phyloP scores from a whole-genome alignment of 2,797 vertebrate species.

The Lophotriccus pileatus region DNA sequence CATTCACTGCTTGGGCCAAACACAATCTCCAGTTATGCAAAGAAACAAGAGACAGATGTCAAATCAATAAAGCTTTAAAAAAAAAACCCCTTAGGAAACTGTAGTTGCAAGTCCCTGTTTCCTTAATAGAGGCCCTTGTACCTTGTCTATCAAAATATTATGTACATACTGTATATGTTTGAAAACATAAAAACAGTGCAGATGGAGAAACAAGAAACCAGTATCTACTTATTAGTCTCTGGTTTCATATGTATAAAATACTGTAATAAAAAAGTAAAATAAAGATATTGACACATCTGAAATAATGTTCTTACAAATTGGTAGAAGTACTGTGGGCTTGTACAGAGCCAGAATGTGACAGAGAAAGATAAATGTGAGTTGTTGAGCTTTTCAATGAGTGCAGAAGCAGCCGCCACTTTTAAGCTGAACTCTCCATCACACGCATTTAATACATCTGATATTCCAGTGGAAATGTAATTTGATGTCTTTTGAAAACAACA shows the following conservation, averaged over 20 bases:
- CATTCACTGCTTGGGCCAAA: neutral
- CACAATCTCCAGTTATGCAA: neutral
- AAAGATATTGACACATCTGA: neutral
- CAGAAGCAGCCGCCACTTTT: neutral
- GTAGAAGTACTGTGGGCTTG: neutral
- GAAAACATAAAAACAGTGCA: neutral
- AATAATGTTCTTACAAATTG: neutral
- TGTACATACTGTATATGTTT: neutral
- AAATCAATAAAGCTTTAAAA: neutral
- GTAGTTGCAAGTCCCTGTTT: neutral
- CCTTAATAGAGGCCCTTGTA: neutral
- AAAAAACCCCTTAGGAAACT: neutral
- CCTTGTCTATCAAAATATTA: neutral
- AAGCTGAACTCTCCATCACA: conserved; percentile 15
- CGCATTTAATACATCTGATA: neutral
- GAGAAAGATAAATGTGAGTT: neutral
- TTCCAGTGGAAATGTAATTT: conserved; percentile 12
- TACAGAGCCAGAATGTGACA: neutral
- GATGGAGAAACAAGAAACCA: neutral
- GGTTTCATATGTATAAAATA: neutral
- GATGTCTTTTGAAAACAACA: conserved; percentile 38
- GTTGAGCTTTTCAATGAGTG: neutral
- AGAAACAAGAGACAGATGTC: neutral
- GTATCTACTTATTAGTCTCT: neutral
- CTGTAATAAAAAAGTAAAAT: neutral